Evolutionary conservation across 2,888 invertebrate genomes (phyloP), one percentile per base, ranked within the genome.

Genomic region (Steinernema scapterisci): DNA sequence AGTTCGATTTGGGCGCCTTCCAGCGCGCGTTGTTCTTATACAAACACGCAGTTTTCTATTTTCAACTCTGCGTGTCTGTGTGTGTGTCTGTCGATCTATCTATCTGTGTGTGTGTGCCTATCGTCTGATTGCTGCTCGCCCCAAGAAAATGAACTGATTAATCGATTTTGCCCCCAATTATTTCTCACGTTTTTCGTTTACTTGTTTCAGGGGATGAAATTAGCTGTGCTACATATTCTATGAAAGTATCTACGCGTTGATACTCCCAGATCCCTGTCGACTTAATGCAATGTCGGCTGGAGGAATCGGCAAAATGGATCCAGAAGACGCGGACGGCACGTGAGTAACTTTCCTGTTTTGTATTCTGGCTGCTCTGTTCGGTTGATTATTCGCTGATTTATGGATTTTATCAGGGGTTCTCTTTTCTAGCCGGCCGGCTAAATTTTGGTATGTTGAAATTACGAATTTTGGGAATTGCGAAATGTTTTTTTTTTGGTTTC

Each of bases 271-370:
- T 63, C 19, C 63, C 31, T 63, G 63, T 63, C 63, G 63, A 63
- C 63, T 31, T 25, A 63, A 63, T 63, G 63, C 27, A 38, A 63
- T 63, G 63, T 63, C 63, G 63, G 63, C 63, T 63, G 63, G 63
- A 27, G 63, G 63, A 63, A 63, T 63, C 63, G 63, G 63, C 63
- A 63, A 63, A 63, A 31, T 63, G 63, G 63, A 63, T 63, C 63
- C 63, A 27, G 63, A 63, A 63, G 63, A 63, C 9, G 19, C 63
- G 27, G 63, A 63, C 27, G 63, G 31, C 31, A 11, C 63, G 63
- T 63, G 31, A 63, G 63, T 63, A 25, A 27, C 5, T 31, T 38
- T 63, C 27, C 16, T 31, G 31, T 63, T 31, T 31, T n/a, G n/a
- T n/a, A n/a, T n/a, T n/a, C n/a, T n/a, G n/a, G 38, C 38, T 38